phyloP scores from a whole-genome alignment of 2,113 vertebrate species.

The Chauna torquata region DNA sequence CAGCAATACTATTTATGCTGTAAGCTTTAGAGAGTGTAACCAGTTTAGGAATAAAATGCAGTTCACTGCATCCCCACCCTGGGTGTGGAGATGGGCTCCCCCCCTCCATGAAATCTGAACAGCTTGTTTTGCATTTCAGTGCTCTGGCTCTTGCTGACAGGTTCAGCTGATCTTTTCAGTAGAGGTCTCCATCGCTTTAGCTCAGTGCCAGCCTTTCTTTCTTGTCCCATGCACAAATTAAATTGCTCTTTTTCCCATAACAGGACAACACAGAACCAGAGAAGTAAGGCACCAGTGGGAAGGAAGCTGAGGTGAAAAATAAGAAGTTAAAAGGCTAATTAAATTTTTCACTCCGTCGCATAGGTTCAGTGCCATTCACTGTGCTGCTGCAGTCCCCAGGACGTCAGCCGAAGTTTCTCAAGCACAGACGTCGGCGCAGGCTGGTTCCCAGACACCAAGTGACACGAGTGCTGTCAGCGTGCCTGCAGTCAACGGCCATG shows the following conservation, averaged over 20 bases:
- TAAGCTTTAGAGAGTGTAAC: neutral
- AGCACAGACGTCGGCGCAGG: slow-evolving; percentile 7
- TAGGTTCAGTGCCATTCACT: slow-evolving; percentile 91
- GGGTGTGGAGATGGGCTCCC: neutral
- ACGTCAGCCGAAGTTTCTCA: slow-evolving; percentile 60
- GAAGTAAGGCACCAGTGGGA: neutral
- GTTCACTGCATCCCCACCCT: neutral
- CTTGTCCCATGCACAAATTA: neutral
- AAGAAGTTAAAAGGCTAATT: neutral
- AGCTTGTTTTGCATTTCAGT: neutral
- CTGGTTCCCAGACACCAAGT: neutral
- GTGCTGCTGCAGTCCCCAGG: slow-evolving; percentile 80
- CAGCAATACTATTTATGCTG: neutral
- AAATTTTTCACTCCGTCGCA: neutral
- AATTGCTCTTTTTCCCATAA: neutral
- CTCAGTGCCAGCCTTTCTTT: neutral
- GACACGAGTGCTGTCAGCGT: neutral
- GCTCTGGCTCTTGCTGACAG: neutral
- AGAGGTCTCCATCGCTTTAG: neutral
- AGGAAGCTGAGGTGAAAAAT: neutral
- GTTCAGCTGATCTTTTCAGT: neutral
- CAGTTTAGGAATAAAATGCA: neutral
- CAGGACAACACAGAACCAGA: neutral
- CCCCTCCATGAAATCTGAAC: neutral
- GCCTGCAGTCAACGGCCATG: slow-evolving; percentile 70